phyloP scores from a whole-genome alignment of 64 coral and sea anemone species.

The Hydrozoanthus tunicans region DNA sequence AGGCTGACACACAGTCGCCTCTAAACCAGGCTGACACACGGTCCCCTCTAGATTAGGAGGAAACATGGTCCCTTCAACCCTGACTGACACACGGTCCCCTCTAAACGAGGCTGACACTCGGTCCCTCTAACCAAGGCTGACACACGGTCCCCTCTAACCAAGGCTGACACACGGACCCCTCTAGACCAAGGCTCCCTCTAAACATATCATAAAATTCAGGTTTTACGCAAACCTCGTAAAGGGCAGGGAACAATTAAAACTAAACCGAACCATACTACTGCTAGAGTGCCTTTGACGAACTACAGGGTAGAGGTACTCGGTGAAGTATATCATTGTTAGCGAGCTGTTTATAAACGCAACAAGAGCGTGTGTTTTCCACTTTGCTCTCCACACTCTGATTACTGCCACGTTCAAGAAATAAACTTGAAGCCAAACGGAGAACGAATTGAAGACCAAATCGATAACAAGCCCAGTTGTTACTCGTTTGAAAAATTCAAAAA shows the following conservation, averaged over 20 bases:
- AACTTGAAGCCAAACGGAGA: slow-evolving; percentile 77
- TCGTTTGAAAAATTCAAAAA: slow-evolving; percentile 58
- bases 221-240: slow-evolving; percentile 9
- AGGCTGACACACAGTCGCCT: too few species aligned
- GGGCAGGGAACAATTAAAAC: slow-evolving; percentile 52
- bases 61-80: too few species aligned
- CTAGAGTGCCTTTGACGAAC: slow-evolving; percentile 21
- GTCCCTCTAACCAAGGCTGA: too few species aligned
- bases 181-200: background rate
- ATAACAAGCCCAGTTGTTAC: slow-evolving; percentile 53
- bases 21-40: too few species aligned
- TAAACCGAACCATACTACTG: background rate
- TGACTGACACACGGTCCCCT: too few species aligned
- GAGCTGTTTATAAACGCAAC: slow-evolving; percentile 58
- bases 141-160: too few species aligned
- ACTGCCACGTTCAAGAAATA: slow-evolving; percentile 73
- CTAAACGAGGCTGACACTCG: too few species aligned
- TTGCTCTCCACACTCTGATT: slow-evolving; percentile 61
- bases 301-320: slow-evolving; percentile 50
- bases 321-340: slow-evolving; percentile 65
- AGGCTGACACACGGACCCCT: too few species aligned
- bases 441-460: slow-evolving; percentile 74
- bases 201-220: too few species aligned
- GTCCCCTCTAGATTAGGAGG: too few species aligned
- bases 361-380: slow-evolving; percentile 69